Conservation (phyloP, 1,140 invertebrate species). For the Triops longicaudatus region DNA sequence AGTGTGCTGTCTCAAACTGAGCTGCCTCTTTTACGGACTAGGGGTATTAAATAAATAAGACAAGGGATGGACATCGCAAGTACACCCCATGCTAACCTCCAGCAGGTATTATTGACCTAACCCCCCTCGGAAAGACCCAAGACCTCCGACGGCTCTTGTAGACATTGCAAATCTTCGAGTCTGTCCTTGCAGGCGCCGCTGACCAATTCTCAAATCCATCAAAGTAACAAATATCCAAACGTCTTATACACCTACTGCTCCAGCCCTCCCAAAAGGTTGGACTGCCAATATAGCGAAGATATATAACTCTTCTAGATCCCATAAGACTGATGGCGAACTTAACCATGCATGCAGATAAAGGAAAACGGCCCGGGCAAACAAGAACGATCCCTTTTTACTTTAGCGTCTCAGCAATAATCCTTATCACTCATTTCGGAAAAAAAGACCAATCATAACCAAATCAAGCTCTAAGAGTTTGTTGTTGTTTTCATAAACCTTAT, state of each 20-base stretch:
- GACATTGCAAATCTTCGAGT: constrained; percentile 15
- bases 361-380: neutral
- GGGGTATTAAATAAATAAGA: neutral
- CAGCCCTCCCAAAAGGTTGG: neutral
- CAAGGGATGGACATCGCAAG: neutral
- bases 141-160: neutral
- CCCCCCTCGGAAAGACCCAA: neutral
- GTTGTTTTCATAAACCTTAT: neutral
- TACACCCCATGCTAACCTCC: constrained; percentile 1
- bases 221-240: neutral
- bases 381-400: neutral
- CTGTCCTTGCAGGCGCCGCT: constrained; percentile 2
- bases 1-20: no score
- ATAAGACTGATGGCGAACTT: neutral
- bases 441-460: neutral
- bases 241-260: neutral
- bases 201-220: constrained; percentile 8
- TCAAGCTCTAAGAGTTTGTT: neutral
- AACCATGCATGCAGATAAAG: neutral
- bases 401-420: neutral
- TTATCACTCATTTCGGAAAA: neutral
- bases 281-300: neutral
- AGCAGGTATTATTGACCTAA: constrained; percentile 8
- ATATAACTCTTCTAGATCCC: constrained; percentile 3
- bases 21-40: neutral